A percentile compares a stretch with the other conserved stretches of the same genome.
phyloP scores from a whole-genome alignment of 1,140 invertebrate genomes.

The Scaptomyza hsui region DNA sequence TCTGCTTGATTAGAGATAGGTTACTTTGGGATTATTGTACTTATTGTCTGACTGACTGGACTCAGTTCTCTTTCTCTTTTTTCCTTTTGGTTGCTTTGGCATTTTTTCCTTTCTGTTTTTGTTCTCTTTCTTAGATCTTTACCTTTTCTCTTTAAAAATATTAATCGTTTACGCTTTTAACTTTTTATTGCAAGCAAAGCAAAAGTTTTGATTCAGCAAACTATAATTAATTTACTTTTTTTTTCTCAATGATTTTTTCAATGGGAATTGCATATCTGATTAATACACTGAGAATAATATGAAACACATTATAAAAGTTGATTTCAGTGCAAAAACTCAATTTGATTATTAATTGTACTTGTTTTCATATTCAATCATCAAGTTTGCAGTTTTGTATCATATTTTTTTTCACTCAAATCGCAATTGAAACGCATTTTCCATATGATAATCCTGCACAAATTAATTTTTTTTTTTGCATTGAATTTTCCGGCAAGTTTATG shows the following conservation, averaged over 20 bases:
- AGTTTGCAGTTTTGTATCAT: neutral
- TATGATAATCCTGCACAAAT: neutral
- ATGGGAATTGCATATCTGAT: neutral
- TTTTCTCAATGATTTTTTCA: neutral
- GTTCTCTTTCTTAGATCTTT: neutral
- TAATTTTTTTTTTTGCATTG: neutral
- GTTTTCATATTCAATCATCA: neutral
- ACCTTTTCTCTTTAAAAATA: neutral
- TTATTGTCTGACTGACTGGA: neutral
- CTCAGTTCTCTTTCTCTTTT: neutral
- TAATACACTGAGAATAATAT: neutral
- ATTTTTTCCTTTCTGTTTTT: neutral
- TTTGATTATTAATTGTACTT: neutral
- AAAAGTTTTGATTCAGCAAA: neutral
- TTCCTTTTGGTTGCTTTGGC: neutral
- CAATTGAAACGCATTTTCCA: neutral
- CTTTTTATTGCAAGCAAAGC: neutral
- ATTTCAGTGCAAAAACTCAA: neutral
- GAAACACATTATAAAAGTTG: neutral
- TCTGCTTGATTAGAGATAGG: slow-evolving; percentile 43
- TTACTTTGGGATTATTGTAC: slow-evolving; percentile 7
- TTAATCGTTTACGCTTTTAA: neutral
- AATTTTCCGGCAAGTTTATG: neutral
- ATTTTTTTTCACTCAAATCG: neutral
- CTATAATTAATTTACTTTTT: neutral